A percentile compares a stretch with the other conserved stretches of the same genome.
phyloP scores from a whole-genome alignment of 2,888 invertebrate genomes.

The Lamellibrachia columna region DNA sequence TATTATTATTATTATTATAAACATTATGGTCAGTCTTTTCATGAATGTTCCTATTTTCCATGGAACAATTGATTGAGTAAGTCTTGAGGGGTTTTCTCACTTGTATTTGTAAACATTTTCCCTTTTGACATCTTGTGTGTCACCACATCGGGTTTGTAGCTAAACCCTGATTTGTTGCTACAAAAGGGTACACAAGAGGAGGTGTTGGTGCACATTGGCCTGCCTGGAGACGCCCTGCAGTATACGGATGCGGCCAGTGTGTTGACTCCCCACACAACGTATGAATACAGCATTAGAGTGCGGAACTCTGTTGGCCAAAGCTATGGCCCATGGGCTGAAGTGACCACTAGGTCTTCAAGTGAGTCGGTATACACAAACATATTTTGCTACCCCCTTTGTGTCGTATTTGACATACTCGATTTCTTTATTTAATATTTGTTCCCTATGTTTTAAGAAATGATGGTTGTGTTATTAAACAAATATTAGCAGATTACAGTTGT shows the following conservation, averaged over 20 bases:
- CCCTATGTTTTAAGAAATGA: too few relatives aligned
- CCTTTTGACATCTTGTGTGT: not conserved
- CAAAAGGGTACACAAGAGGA: not conserved
- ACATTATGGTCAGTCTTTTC: not conserved
- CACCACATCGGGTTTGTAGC: not conserved
- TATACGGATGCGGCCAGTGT: conserved; percentile 55
- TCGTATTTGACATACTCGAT: too few relatives aligned
- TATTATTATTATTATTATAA: not conserved
- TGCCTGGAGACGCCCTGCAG: conserved; percentile 36
- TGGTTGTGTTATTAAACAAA: too few relatives aligned
- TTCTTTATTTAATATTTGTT: too few relatives aligned
- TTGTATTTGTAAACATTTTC: not conserved
- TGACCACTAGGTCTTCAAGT: conserved; percentile 60
- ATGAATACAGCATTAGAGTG: conserved; percentile 58
- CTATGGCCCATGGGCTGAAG: conserved; percentile 52
- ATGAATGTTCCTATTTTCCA: not conserved
- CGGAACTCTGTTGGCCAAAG: conserved; percentile 54
- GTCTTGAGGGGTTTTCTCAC: not conserved
- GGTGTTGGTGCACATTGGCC: conserved; percentile 19
- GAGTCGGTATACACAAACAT: conserved; percentile 35
- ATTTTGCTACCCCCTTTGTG: not conserved
- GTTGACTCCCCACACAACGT: conserved; percentile 56
- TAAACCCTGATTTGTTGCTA: not conserved
- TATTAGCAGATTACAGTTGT: too few relatives aligned
- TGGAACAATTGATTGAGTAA: not conserved